phyloP scores from a whole-genome alignment of 2,888 invertebrate genomes.

The Amphipyra berbera region DNA sequence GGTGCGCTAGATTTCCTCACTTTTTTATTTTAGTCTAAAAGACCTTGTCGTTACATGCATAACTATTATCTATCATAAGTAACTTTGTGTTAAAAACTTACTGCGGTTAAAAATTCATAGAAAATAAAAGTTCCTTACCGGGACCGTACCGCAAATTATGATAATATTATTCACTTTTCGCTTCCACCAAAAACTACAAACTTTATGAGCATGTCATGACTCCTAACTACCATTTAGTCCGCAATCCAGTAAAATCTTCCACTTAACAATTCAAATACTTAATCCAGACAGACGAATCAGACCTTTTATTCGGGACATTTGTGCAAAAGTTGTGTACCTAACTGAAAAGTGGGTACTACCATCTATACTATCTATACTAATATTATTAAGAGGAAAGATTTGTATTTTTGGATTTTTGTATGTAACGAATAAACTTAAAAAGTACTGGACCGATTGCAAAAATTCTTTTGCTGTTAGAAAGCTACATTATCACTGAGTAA shows the following conservation, averaged over 20 bases:
- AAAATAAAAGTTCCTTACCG: background rate
- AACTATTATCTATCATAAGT: no score
- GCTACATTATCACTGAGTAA: no score
- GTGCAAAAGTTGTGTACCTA: conserved; percentile 24
- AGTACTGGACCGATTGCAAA: no score
- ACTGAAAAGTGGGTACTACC: background rate
- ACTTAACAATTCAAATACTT: conserved; percentile 17
- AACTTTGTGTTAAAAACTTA: no score
- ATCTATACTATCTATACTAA: background rate
- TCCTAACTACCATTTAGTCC: conserved; percentile 9
- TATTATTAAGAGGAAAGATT: no score
- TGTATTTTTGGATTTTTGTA: no score
- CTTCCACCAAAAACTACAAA: conserved; percentile 12
- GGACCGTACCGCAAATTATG: conserved; percentile 1
- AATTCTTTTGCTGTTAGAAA: no score
- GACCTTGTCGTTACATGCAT: no score
- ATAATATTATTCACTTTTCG: conserved; percentile 18
- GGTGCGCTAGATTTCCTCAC: no score
- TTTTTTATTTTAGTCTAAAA: no score
- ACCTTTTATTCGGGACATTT: background rate
- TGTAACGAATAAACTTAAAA: no score
- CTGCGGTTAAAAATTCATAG: background rate
- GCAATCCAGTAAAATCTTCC: conserved; percentile 15
- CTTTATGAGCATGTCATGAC: conserved; percentile 4
- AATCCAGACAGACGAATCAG: conserved; percentile 9